Evolutionary conservation across 2,113 vertebrate genomes (phyloP).

Genomic region (Irena cyanogastra): DNA sequence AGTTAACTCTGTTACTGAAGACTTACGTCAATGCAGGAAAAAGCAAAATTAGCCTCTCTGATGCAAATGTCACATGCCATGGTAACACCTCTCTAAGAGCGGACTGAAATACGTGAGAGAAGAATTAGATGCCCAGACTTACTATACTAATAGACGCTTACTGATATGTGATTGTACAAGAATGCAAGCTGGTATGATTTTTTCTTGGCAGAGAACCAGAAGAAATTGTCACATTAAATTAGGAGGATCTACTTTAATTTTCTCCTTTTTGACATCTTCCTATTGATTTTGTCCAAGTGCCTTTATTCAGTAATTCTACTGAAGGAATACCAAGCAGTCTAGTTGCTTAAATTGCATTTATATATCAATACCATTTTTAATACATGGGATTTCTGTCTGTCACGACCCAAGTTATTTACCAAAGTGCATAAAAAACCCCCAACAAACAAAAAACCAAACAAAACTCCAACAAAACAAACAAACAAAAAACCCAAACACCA

Average conservation of each 20-base stretch:
- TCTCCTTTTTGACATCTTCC: not conserved
- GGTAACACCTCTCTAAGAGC: not conserved
- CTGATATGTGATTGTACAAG: not conserved
- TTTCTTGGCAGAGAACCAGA: not conserved
- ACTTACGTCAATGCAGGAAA: not conserved
- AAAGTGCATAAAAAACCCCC: not conserved
- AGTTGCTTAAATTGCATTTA: slow-evolving; percentile 4
- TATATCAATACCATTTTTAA: not conserved
- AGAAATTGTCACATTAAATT: slow-evolving; percentile 23
- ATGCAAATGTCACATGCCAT: not conserved
- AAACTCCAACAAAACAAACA: not conserved
- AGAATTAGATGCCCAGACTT: not conserved
- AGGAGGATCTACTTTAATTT: slow-evolving; percentile 17
- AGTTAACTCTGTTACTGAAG: not conserved
- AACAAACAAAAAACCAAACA: not conserved
- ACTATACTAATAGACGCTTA: not conserved
- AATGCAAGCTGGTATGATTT: not conserved
- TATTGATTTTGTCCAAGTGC: slow-evolving; percentile 1
- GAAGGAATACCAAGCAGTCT: not conserved
- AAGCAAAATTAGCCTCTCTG: not conserved
- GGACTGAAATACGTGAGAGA: not conserved
- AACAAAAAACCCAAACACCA: not conserved
- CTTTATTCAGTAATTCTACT: slow-evolving; percentile 1
- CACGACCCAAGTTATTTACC: not conserved
- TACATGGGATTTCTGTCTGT: not conserved